phyloP scores from a whole-genome alignment of 2,797 vertebrate species.

The Melanotaenia trifasciata region DNA sequence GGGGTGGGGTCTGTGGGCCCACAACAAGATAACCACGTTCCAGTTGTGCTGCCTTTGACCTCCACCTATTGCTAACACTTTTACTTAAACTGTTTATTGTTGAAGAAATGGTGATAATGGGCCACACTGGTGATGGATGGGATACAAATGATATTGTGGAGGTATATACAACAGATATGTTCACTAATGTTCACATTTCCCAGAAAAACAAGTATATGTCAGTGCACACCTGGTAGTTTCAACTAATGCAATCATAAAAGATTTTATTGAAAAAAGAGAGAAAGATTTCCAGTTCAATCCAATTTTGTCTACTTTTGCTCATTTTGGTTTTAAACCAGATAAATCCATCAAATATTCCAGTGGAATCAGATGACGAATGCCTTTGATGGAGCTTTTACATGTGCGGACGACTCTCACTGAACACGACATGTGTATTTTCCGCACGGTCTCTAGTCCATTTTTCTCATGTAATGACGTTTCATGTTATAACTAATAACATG shows the following conservation, averaged over 20 bases:
- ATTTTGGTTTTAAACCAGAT: not conserved
- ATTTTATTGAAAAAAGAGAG: not conserved
- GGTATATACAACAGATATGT: not conserved
- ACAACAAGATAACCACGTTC: conserved; percentile 13
- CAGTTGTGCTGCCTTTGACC: conserved; percentile 44
- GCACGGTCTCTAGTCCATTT: not conserved
- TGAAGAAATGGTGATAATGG: not conserved
- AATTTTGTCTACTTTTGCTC: not conserved
- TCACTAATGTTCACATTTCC: not conserved
- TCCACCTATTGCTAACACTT: conserved; percentile 11
- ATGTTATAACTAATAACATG: not conserved
- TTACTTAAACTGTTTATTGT: not conserved
- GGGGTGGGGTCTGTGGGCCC: not conserved
- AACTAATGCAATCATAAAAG: not conserved
- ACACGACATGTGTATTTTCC: not conserved
- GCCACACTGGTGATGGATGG: not conserved
- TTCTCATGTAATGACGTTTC: not conserved
- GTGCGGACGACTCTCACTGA: not conserved
- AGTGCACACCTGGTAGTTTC: not conserved
- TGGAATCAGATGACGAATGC: not conserved
- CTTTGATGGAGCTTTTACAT: not conserved
- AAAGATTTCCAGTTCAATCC: not conserved
- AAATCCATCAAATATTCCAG: not conserved
- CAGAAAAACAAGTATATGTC: not conserved
- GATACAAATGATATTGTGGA: not conserved